Base-by-base conservation (phyloP, 2,113 vertebrate genomes). In the Meles meles region DNA sequence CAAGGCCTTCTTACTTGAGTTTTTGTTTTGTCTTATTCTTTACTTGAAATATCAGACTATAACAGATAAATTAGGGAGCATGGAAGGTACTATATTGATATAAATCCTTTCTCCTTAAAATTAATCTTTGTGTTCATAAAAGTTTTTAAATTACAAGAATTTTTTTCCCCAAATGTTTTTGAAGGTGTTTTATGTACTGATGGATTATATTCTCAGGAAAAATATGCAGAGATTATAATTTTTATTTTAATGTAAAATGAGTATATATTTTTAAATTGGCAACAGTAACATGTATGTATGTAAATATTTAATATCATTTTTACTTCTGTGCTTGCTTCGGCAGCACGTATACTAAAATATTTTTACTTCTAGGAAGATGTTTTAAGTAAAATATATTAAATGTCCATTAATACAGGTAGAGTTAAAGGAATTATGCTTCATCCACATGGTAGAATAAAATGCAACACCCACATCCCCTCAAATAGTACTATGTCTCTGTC, bases 61-160 rank as follows among this genome's bases (percentile, higher is more conserved):
- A 63, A 63, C 57, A 90, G 52, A 55, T 82, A n/a, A 93, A 47
- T 37, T 18, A 52, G 31, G 42, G 59, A 79, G 42, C 3, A 37
- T 77, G 6, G 63, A 31, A 61, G 39, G 37, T 76, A 76, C 27
- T 65, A n/a, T 96, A 39, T 90, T 96, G 80, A 79, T 84, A 74
- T 49, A 94, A 81, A 52, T 65, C 21, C 21, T 72, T 90, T 86
- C 25, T 90, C 29, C 69, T 93, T 93, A 94, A 94, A 93, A 76
- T 71, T 55, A 83, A 37, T 61, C 10, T 89, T 89, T 52, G 6
- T 91, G 37, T 47, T 77, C 79, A 61, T 39, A 15, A 47, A 94
- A 59, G 61, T n/a, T 94, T 87, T 94, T 67, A 52, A 76, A 76
- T 74, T 85, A n/a, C 31, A 81, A 90, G 29, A 63, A 34, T 80